Percentiles rank a stretch among this genome's conserved stretches.
Evolutionary conservation across 2,888 invertebrate species (phyloP).

Genomic region (Dicranocentrus wangi): DNA sequence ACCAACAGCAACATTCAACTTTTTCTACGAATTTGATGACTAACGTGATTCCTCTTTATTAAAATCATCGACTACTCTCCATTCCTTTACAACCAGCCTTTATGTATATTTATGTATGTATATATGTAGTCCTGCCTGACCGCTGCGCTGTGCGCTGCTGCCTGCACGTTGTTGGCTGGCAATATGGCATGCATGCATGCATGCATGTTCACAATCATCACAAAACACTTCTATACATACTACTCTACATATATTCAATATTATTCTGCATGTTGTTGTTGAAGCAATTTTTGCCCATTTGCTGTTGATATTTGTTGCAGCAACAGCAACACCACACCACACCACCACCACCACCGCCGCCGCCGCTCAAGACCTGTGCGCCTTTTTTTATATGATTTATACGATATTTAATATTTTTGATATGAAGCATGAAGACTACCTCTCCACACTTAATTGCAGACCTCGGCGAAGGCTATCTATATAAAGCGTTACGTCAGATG

Average conservation of each 20-base stretch:
- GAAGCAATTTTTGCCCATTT: no score
- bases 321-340: no score
- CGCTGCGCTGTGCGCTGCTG: not conserved
- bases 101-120: no score
- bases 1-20: conserved; percentile 38
- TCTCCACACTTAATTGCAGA: conserved; percentile 53
- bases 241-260: not conserved
- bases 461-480: conserved; percentile 41
- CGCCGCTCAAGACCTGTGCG: not conserved
- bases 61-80: conserved; percentile 8
- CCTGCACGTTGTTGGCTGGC: conserved; percentile 17
- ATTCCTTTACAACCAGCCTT: not conserved
- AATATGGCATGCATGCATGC: conserved; percentile 8
- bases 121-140: no score
- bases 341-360: no score
- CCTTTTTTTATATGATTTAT: conserved; percentile 17
- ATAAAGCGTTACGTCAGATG: conserved; percentile 42
- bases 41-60: conserved; percentile 53
- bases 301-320: no score
- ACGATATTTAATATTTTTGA: conserved; percentile 40
- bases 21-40: conserved; percentile 58
- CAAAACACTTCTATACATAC: not conserved
- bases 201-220: not conserved
- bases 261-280: no score
- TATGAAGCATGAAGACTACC: conserved; percentile 41